Conservation (phyloP, 2,113 vertebrate species). For the Hypocryptadius cinnamomeus region DNA sequence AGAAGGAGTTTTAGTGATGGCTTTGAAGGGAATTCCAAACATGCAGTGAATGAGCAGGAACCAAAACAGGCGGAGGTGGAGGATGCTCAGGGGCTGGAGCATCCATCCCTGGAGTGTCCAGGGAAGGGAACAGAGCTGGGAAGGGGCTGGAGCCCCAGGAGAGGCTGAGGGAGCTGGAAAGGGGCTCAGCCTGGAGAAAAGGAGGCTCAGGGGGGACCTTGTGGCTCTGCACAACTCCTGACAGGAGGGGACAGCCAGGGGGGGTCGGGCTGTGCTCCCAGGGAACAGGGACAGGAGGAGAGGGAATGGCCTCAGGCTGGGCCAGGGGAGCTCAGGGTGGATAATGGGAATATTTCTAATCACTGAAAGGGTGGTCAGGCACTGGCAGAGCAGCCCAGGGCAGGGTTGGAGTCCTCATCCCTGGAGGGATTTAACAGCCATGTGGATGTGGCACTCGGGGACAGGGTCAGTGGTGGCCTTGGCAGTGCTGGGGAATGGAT, state of each 20-base stretch:
- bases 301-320: background rate
- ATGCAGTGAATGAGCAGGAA: background rate
- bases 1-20: background rate
- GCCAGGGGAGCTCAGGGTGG: accelerated
- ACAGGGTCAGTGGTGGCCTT: background rate
- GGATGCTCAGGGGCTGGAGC: background rate
- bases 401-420: accelerated
- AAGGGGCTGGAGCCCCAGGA: background rate
- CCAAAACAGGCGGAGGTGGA: background rate
- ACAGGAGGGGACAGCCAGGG: background rate
- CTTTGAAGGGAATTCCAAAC: background rate
- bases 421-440: accelerated
- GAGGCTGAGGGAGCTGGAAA: background rate
- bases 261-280: background rate
- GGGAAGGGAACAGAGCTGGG: accelerated
- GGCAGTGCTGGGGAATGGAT: background rate
- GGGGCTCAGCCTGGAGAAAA: background rate
- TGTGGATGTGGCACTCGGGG: background rate
- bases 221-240: background rate
- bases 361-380: accelerated
- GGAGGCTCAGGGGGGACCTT: background rate
- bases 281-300: background rate
- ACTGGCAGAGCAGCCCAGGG: background rate
- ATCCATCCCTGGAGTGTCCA: background rate
- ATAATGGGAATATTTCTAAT: accelerated